Base-by-base conservation (phyloP, 2,797 vertebrate genomes). In the Microchirus variegatus region DNA sequence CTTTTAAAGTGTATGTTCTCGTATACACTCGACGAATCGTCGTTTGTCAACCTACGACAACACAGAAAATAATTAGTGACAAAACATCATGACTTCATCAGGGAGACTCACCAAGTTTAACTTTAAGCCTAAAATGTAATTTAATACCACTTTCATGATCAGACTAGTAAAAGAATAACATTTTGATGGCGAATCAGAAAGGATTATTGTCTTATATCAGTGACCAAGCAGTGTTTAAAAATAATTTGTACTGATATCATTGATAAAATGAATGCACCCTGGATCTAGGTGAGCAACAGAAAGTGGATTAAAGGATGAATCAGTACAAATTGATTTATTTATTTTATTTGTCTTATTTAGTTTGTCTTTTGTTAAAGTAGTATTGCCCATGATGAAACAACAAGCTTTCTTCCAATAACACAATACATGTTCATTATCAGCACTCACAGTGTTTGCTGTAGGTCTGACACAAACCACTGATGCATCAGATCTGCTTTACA, bases 1-100 rank as follows among this genome's bases (percentile, higher is more conserved):
- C 85, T 93, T 89, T 95, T 95, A 77, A 96, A 92, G 84, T 93
- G 95, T 11, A 97, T 87, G 87, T 97, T 97, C 90, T 97, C 95
- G 18, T 97, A 97, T 60, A 97, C 92, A 9, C 93, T 90, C 4
- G 94, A 85, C 1, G 95, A 89, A 18, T 96, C 95, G 1, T 96
- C 95, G 0, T 95, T 94, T 66, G 86, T 92, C 83, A 87, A 75
- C 82, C 93, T 94, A 53, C 0, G 65, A 22, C 1, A 42, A 51
- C 40, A 77, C 4, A 53, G 15, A 19, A 50, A 52, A 53, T 14
- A 15, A 9, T 67, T 15, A n/a, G 12, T 9, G 17, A 41, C 9
- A 47, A 57, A 55, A 49, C 22, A 37, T n/a, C n/a, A n/a, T n/a
- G 16, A 35, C 19, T 18, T n/a, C 0, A 16, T 8, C 15, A 13